Conservation (phyloP, 2,113 vertebrate genomes). For the Anhinga anhinga region DNA sequence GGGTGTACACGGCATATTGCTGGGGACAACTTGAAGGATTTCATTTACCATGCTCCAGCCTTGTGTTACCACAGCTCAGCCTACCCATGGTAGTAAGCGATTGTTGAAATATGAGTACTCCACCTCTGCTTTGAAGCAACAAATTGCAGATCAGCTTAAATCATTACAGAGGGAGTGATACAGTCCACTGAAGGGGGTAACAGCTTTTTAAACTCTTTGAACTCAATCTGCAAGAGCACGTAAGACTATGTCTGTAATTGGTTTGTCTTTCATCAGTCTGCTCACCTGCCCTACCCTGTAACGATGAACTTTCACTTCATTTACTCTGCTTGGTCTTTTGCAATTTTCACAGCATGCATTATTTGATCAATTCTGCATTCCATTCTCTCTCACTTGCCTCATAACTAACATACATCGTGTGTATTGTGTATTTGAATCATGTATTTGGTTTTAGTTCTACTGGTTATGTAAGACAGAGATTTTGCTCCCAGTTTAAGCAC, state of each 20-base stretch:
- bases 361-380: neutral
- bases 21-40: neutral
- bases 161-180: neutral
- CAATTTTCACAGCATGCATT: neutral
- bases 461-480: neutral
- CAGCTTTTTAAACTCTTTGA: neutral
- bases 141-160: neutral
- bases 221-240: neutral
- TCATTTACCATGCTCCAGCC: neutral
- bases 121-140: neutral
- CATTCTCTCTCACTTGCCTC: neutral
- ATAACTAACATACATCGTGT: fast-evolving
- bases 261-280: neutral
- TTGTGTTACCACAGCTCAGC: neutral
- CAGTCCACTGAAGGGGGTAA: neutral
- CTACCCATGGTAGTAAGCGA: neutral
- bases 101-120: neutral
- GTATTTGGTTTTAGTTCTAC: neutral
- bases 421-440: fast-evolving
- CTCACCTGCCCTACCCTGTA: neutral
- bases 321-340: neutral
- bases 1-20: neutral
- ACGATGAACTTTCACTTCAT: neutral
- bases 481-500: neutral
- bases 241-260: neutral